phyloP scores from a whole-genome alignment of 2,797 vertebrate species.

The Rhinophrynus dorsalis region DNA sequence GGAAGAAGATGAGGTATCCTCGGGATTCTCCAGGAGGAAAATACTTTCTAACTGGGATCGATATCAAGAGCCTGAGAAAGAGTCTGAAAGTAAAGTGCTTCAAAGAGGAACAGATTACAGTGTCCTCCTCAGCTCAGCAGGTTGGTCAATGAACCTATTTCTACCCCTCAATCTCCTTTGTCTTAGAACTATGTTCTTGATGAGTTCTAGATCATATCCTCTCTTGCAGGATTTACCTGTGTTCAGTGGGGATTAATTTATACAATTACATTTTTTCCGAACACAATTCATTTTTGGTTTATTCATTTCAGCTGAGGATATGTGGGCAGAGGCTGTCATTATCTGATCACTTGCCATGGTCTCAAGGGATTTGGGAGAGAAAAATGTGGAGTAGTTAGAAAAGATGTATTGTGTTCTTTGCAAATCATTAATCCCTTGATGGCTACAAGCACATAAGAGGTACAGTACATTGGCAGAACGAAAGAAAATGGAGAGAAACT shows the following conservation, averaged over 20 bases:
- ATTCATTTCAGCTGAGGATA: constrained; percentile 7
- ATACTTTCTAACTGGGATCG: constrained; percentile 79
- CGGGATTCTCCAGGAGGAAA: constrained; percentile 72
- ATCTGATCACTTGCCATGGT: constrained; percentile 23
- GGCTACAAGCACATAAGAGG: constrained; percentile 4
- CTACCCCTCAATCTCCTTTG: background rate
- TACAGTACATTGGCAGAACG: constrained; percentile 14
- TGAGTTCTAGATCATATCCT: background rate
- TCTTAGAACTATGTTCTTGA: background rate
- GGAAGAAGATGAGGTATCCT: constrained; percentile 51
- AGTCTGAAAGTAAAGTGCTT: constrained; percentile 59
- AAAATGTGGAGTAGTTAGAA: constrained; percentile 3
- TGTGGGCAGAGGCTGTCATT: constrained; percentile 19
- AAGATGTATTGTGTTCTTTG: constrained; percentile 5
- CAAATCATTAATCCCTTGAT: constrained; percentile 29
- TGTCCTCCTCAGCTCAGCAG: constrained; percentile 66
- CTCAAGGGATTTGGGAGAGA: constrained; percentile 5
- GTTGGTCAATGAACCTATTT: constrained; percentile 56
- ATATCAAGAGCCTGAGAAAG: constrained; percentile 60
- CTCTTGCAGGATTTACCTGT: too few relatives aligned
- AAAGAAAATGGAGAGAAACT: background rate
- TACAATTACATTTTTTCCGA: background rate
- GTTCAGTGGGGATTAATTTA: constrained; percentile 1
- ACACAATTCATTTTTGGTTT: background rate
- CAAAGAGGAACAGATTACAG: constrained; percentile 73